Evolutionary conservation across 2,888 invertebrate species (phyloP).

Genomic region (Nasonia oneida): DNA sequence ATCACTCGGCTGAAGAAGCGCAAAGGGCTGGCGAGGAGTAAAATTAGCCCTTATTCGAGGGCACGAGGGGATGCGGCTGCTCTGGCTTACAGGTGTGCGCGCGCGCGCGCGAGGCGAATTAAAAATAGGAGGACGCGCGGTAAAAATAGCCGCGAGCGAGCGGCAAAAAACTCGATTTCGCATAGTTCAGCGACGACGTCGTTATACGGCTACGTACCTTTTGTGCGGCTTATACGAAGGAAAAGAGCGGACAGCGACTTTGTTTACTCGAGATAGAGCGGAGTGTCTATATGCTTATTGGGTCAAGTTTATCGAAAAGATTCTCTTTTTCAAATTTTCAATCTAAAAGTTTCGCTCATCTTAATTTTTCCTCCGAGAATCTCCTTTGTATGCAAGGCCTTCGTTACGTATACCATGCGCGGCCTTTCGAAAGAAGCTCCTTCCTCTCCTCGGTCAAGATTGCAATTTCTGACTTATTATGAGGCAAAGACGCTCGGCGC

Average conservation of each 20-base stretch:
- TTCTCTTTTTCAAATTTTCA: neutral
- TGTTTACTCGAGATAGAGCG: neutral
- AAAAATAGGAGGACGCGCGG: constrained; percentile 13
- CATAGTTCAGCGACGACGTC: neutral
- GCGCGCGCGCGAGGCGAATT: constrained; percentile 14
- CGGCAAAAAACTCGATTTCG: neutral
- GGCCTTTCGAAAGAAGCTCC: too few relatives aligned
- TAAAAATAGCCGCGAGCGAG: constrained; percentile 10
- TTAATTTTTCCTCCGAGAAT: neutral
- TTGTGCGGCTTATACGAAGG: neutral
- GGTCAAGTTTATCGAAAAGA: neutral
- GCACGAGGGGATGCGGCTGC: neutral
- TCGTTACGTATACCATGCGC: too few relatives aligned
- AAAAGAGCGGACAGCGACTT: neutral
- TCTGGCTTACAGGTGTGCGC: neutral
- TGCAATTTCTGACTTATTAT: too few relatives aligned
- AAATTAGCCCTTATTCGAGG: constrained; percentile 49
- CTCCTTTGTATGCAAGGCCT: too few relatives aligned
- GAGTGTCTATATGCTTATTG: neutral
- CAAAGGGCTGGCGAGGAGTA: constrained; percentile 36
- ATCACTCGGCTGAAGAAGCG: constrained; percentile 32
- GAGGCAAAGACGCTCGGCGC: neutral
- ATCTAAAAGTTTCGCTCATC: neutral
- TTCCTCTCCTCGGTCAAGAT: too few relatives aligned
- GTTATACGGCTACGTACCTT: neutral